A percentile compares a stretch with the other conserved stretches of the same genome.
Evolutionary conservation across 2,888 invertebrate genomes (phyloP).

Genomic region (Calephelis perditalis): DNA sequence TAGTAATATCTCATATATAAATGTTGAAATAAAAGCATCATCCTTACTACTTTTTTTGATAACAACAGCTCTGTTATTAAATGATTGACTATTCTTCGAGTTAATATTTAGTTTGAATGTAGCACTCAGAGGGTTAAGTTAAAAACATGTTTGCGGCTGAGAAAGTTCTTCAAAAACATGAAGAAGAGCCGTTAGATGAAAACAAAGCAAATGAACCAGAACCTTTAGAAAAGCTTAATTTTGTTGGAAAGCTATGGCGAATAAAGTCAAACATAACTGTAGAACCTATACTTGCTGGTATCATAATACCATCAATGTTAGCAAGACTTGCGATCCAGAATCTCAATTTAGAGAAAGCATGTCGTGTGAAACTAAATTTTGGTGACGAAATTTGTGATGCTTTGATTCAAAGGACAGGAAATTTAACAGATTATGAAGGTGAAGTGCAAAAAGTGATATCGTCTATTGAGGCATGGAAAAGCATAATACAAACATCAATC

Average conservation of each 20-base stretch:
- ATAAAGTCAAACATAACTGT: conserved; percentile 81
- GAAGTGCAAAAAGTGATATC: conserved; percentile 78
- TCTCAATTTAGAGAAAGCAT: conserved; percentile 64
- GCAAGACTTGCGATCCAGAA: conserved; percentile 82
- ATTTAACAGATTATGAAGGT: conserved; percentile 79
- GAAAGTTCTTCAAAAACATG: conserved; percentile 36
- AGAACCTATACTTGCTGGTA: conserved; percentile 84
- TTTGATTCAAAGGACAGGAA: conserved; percentile 55
- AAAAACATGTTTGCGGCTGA: conserved; percentile 39
- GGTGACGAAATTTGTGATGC: conserved; percentile 57
- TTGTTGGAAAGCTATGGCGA: conserved; percentile 71
- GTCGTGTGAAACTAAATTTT: conserved; percentile 50
- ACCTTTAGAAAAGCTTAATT: conserved; percentile 65
- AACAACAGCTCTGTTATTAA: conserved; percentile 22
- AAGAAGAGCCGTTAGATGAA: conserved; percentile 49
- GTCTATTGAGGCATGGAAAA: conserved; percentile 75
- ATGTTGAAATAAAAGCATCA: conserved; percentile 2
- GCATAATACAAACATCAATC: conserved; percentile 73
- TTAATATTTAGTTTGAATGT: conserved; percentile 33
- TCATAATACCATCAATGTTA: conserved; percentile 80
- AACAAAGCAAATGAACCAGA: conserved; percentile 35
- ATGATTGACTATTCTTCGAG: conserved; percentile 35
- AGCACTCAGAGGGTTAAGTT: conserved; percentile 17
- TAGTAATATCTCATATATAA: conserved; percentile 1
- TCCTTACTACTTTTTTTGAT: background rate